Evolutionary conservation across 2,113 vertebrate genomes (phyloP).

Genomic region (Oplegnathus fasciatus): DNA sequence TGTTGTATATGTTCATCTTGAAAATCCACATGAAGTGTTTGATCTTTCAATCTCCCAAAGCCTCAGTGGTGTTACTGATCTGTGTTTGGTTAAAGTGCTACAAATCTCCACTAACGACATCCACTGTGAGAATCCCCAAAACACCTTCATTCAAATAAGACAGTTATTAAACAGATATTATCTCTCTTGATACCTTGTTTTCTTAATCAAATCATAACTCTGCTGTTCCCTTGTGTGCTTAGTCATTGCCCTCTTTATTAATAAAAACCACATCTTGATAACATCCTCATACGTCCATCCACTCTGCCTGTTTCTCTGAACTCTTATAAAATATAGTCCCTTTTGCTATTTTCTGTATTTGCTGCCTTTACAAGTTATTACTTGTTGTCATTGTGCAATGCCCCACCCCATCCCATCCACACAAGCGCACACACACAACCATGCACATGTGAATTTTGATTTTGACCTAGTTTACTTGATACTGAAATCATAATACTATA

Average conservation of each 20-base stretch:
- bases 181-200: neutral
- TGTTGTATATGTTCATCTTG: neutral
- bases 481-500: neutral
- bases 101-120: neutral
- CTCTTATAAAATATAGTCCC: no score
- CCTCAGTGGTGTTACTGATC: neutral
- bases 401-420: neutral
- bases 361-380: neutral
- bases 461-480: neutral
- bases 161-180: neutral
- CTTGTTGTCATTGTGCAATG: neutral
- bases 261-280: neutral
- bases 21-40: conserved; percentile 4
- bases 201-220: neutral
- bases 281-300: neutral
- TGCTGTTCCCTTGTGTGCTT: neutral
- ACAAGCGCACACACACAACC: neutral
- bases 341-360: neutral
- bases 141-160: neutral
- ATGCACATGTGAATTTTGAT: neutral
- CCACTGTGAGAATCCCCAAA: neutral
- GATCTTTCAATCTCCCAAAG: neutral
- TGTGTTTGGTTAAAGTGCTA: conserved; percentile 4
- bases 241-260: neutral
- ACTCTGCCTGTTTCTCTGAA: neutral